Base-by-base conservation (phyloP, 1,140 invertebrate genomes). In the Patella vulgata region DNA sequence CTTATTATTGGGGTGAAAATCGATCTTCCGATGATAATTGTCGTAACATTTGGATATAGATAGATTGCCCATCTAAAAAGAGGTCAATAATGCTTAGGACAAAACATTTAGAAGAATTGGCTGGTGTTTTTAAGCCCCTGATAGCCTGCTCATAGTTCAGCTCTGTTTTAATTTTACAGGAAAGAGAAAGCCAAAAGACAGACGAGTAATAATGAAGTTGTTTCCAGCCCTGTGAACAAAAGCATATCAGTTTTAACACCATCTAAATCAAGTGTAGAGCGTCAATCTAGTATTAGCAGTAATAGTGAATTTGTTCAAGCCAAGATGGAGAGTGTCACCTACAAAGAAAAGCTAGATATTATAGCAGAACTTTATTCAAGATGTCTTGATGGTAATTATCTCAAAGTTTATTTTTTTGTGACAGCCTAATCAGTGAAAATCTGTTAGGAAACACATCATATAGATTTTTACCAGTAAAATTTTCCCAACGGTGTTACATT, bases 361-460 rank as follows among this genome's bases (percentile, higher is more conserved):
- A 66, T 88, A 12, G 77, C 81, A 21, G 36, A 76, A 40, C 56
- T 88, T 33, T 89, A 89, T 66, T 80, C 73, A 4, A 23, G 43
- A 3, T 75, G 70, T 65, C 44, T 79, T 19, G 59, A 70, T 66
- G 68, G 76, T 78, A 64, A 57, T 30, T 46, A 39, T 19, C n/a
- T n/a, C n/a, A n/a, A 25, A 30, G 14, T 23, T 14, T 53, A n/a
- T 17, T 51, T 12, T 31, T n/a, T 14, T 19, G 2, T n/a, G 1
- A 2, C 31, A 33, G 31, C 31, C 27, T 19, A 19, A 6, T 19
- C 6, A 30, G n/a, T 31, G 14, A 28, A 1, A 17, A 31, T 9
- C 33, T 2, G 3, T 36, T 19, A 36, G 1, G 19, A 19, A 9
- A 21, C 8, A 30, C 19, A n/a, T 3, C 17, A 0, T n/a, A 9